Evolutionary conservation across 2,888 invertebrate genomes (phyloP), one percentile per base, ranked within the genome.

Genomic region (Drosophila conformis): DNA sequence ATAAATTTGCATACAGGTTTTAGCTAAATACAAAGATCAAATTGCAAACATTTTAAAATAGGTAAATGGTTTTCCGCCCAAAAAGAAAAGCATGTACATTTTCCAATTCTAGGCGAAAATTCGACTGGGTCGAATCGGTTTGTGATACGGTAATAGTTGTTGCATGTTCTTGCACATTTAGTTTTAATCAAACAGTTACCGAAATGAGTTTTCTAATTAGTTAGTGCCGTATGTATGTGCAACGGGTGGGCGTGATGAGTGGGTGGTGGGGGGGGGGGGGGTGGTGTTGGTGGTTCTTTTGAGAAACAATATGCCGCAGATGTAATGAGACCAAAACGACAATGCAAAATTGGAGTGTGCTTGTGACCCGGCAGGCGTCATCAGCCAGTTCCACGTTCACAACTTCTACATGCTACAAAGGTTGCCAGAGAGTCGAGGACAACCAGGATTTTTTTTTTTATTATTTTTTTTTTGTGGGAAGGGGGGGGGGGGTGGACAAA

Each of bases 311-410:
- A 69, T 40, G 42, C 49, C 31, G 31, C 40, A 40, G n/a, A 31
- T 36, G 49, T 49, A 63, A 69, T 62, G 53, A 51, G 54, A 38
- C 62, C 67, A 66, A 27, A n/a, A 15, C 27, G 35, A 29, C 51
- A 15, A 29, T 27, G 15, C 27, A 35, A 48, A 33, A 36, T 48
- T 11, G 25, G 25, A 48, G 25, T 33, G 48, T 33, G 54, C 18
- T 51, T 31, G 36, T 21, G 21, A 33, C 15, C 36, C 46, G 29
- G 25, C 40, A 4, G 42, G 51, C 49, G 33, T 53, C 52, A 35
- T 31, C 11, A n/a, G 53, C 33, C 68, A 52, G 52, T 27, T 35
- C n/a, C 64, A 52, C 35, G 51, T 25, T 36, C 35, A 46, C 29
- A 53, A 36, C 46, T 31, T 29, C 42, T 29, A 29, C 10, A 56